Conservation (phyloP, 2,113 vertebrate genomes). For the Laticauda colubrina region DNA sequence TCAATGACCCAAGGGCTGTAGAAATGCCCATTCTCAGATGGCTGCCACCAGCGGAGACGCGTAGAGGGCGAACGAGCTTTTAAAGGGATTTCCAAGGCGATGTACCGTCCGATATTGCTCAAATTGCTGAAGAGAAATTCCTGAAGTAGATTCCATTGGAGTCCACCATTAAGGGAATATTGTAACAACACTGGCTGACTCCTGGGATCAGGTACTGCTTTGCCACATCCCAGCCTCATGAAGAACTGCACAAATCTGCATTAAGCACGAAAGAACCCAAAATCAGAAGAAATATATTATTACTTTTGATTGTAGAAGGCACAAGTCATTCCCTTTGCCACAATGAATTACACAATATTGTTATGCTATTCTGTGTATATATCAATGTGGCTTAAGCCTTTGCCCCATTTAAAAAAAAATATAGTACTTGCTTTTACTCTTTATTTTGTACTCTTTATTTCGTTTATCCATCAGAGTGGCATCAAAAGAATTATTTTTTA, state of each 20-base stretch:
- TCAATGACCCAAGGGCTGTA: constrained; percentile 97
- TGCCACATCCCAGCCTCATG: constrained; percentile 93
- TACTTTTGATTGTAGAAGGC: not conserved
- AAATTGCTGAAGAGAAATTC: constrained; percentile 97
- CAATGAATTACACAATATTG: not conserved
- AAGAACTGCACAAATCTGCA: constrained; percentile 97
- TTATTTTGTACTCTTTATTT: constrained; percentile 7
- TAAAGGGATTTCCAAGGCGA: constrained; percentile 91
- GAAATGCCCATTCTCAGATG: constrained; percentile 91
- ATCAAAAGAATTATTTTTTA: constrained; percentile 8
- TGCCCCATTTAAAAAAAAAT: constrained; percentile 5
- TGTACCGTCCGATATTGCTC: constrained; percentile 90
- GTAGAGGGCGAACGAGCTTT: constrained; percentile 85
- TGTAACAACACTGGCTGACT: constrained; percentile 95
- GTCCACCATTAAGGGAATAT: constrained; percentile 89
- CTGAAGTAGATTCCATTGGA: constrained; percentile 89
- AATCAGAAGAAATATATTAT: not conserved
- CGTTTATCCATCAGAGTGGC: constrained; percentile 1
- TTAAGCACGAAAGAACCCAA: constrained; percentile 32
- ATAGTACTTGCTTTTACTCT: not conserved
- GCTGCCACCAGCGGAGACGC: constrained; percentile 96
- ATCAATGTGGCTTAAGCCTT: constrained; percentile 22
- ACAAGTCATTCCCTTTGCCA: not conserved
- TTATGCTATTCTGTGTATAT: not conserved
- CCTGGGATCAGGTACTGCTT: constrained; percentile 90